Conservation (phyloP, 1,140 invertebrate genomes). For the Ostrea edulis region DNA sequence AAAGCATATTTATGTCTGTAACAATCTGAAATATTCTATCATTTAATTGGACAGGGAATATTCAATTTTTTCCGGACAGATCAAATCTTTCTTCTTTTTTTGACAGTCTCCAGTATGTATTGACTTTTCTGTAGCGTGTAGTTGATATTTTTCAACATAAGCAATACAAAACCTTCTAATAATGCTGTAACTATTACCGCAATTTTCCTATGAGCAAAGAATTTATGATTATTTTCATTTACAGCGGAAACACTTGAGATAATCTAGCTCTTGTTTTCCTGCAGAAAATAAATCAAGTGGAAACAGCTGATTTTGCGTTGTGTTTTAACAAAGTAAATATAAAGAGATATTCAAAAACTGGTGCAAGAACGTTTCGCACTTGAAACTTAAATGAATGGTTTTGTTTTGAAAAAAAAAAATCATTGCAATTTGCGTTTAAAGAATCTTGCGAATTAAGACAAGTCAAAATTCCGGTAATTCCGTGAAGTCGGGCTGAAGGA, state of each 20-base stretch:
- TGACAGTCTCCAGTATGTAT: no score
- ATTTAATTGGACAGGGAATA: no score
- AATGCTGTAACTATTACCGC: no score
- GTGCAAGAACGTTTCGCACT: neutral
- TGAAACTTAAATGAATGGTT: neutral
- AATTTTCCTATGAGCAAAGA: neutral
- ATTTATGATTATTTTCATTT: neutral
- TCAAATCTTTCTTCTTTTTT: no score
- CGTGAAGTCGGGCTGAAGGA: neutral
- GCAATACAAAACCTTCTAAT: no score
- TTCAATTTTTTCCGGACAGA: no score
- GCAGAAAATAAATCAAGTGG: constrained; percentile 5
- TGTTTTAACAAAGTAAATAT: constrained; percentile 9
- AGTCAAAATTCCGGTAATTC: neutral
- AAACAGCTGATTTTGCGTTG: constrained; percentile 26
- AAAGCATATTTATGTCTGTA: no score
- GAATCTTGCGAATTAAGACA: neutral
- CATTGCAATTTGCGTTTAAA: neutral
- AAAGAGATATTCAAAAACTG: neutral
- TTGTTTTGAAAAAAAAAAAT: neutral
- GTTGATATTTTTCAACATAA: no score
- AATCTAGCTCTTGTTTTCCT: neutral
- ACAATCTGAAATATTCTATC: no score
- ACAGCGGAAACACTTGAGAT: constrained; percentile 18
- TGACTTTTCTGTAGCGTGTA: no score